Evolutionary conservation across 2,113 vertebrate species (phyloP).

Genomic region (Oceanodroma tethys): DNA sequence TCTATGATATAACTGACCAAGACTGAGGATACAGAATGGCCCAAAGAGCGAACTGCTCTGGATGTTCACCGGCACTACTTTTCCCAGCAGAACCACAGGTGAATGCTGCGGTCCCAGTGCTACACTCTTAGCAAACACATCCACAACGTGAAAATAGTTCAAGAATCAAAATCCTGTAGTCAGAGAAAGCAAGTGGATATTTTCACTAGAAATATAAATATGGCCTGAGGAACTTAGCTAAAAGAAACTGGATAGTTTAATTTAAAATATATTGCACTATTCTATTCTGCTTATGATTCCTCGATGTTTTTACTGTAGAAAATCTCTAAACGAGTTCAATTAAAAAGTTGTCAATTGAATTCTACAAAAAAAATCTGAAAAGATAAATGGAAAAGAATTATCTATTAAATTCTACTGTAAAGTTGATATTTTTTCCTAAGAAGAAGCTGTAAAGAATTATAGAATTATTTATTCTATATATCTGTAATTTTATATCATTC

Average conservation of each 20-base stretch:
- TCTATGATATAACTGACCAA: background rate
- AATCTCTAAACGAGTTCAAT: background rate
- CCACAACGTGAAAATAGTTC: rapidly evolving
- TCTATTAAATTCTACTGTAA: background rate
- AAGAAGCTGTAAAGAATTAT: background rate
- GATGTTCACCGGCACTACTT: background rate
- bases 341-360: background rate
- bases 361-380: background rate
- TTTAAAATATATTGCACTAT: background rate
- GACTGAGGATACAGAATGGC: background rate
- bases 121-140: background rate
- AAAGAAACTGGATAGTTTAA: background rate
- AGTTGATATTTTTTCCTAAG: background rate
- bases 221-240: background rate
- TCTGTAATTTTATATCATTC: background rate
- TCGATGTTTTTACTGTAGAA: background rate
- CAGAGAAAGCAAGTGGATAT: background rate
- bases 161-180: background rate
- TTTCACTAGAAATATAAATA: background rate
- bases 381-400: background rate
- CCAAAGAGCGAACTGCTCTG: background rate
- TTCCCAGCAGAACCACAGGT: background rate
- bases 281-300: background rate
- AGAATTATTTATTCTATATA: background rate
- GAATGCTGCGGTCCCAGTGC: background rate